A percentile compares a stretch with the other conserved stretches of the same genome.
These are phyloP conservation scores for Brachynemurus nebulosus DNA, from an alignment of 2,888 invertebrate genomes.

Conservation along the genomic window DNA sequence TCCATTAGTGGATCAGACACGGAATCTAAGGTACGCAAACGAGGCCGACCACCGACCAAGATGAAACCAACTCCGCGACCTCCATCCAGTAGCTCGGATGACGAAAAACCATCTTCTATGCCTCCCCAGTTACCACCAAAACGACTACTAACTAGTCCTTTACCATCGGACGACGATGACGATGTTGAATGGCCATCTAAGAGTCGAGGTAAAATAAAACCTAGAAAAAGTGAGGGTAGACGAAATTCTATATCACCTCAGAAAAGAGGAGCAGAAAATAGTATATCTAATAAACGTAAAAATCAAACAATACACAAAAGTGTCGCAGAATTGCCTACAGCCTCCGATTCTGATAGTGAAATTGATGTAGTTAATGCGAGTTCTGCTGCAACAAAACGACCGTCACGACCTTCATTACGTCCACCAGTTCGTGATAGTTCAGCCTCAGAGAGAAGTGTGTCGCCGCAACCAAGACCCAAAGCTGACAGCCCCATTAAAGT, in stretches of 20 bases:
- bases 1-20: slow-evolving; percentile 12
- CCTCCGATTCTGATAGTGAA: slow-evolving; percentile 31
- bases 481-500: slow-evolving; percentile 27
- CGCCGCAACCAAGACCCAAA: slow-evolving; percentile 7
- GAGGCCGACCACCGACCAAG: slow-evolving; percentile 22
- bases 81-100: slow-evolving; percentile 23
- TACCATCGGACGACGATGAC: slow-evolving; percentile 19
- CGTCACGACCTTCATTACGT: slow-evolving; percentile 14
- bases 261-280: slow-evolving; percentile 24
- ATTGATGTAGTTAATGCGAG: slow-evolving; percentile 26
- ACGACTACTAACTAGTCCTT: slow-evolving; percentile 20
- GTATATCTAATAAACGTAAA: slow-evolving; percentile 26
- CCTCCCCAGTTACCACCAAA: slow-evolving; percentile 24
- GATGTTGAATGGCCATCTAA: slow-evolving; percentile 13
- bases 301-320: slow-evolving; percentile 31
- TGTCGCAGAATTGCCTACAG: slow-evolving; percentile 23
- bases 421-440: slow-evolving; percentile 20
- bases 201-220: slow-evolving; percentile 17
- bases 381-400: slow-evolving; percentile 13
- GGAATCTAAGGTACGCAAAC: slow-evolving; percentile 20
- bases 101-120: slow-evolving; percentile 13
- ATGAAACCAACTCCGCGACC: slow-evolving; percentile 15
- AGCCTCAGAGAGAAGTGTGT: slow-evolving; percentile 18
- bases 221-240: slow-evolving; percentile 18
- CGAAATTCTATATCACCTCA: slow-evolving; percentile 22